These are phyloP conservation scores for Tetramorium alpestre DNA, from an alignment of 1,140 invertebrate genomes.

Conservation along the genomic window DNA sequence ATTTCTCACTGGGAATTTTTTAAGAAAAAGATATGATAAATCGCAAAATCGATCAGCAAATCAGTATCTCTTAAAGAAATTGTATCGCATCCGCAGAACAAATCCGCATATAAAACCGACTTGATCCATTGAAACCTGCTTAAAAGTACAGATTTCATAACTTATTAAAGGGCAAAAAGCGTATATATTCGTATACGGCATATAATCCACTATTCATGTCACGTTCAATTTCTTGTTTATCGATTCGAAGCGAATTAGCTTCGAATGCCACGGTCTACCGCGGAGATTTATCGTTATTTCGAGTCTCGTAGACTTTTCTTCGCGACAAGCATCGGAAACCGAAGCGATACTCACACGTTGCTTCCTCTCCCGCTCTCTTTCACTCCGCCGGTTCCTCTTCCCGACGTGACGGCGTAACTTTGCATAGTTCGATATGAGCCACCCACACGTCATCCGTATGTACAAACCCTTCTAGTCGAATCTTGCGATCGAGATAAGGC, in stretches of 20 bases:
- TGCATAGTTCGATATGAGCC: slow-evolving; percentile 72
- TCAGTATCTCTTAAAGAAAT: neutral
- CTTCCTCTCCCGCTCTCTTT: neutral
- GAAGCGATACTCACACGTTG: slow-evolving; percentile 60
- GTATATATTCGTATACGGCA: neutral
- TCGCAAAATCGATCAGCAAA: neutral
- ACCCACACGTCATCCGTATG: slow-evolving; percentile 69
- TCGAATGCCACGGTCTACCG: slow-evolving; percentile 38
- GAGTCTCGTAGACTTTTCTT: slow-evolving; percentile 65
- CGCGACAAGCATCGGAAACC: slow-evolving; percentile 59
- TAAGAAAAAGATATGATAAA: neutral
- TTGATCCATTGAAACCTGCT: neutral
- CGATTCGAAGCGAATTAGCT: slow-evolving; percentile 65
- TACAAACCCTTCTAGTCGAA: slow-evolving; percentile 72
- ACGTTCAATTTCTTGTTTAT: slow-evolving; percentile 72
- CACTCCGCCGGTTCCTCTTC: slow-evolving; percentile 5
- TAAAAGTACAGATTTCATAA: neutral
- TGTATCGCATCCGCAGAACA: neutral
- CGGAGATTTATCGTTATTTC: slow-evolving; percentile 71
- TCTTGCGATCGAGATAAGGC: slow-evolving; percentile 72
- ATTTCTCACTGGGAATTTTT: no score
- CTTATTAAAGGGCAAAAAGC: slow-evolving; percentile 46
- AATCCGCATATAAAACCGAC: neutral
- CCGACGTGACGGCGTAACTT: slow-evolving; percentile 71
- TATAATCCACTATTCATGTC: slow-evolving; percentile 48